Conservation (phyloP, 2,113 vertebrate species). For the Grammomys surdaster region DNA sequence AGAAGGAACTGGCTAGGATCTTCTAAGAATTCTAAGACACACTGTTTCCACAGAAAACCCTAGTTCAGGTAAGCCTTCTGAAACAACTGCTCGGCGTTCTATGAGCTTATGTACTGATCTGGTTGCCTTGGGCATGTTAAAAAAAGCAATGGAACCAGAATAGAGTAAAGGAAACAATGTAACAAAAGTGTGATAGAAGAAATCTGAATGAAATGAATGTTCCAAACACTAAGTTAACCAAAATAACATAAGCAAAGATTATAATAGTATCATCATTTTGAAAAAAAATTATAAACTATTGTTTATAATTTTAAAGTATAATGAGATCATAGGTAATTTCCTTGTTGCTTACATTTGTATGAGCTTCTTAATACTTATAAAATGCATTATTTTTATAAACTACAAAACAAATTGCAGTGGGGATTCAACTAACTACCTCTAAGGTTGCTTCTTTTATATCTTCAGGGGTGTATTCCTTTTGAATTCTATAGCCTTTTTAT, state of each 20-base stretch:
- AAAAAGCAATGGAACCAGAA: neutral
- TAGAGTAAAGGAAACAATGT: neutral
- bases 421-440: neutral
- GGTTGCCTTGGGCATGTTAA: neutral
- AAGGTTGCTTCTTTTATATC: neutral
- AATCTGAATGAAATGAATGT: neutral
- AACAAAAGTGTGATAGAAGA: slow-evolving; percentile 11
- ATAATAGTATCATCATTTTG: neutral
- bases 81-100: neutral
- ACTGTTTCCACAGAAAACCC: neutral
- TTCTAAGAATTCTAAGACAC: slow-evolving; percentile 10
- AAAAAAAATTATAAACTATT: neutral
- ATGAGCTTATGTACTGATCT: neutral
- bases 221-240: slow-evolving; percentile 28
- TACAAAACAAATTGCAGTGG: neutral
- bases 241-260: slow-evolving; percentile 9
- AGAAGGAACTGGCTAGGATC: neutral
- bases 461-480: neutral
- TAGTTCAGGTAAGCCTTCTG: slow-evolving; percentile 1
- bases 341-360: slow-evolving; percentile 44
- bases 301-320: neutral
- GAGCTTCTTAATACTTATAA: neutral
- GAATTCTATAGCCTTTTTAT: neutral
- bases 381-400: neutral
- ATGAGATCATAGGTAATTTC: slow-evolving; percentile 15